Evolutionary conservation across 2,797 vertebrate genomes (phyloP), one percentile per base, ranked within the genome.

Genomic region (Semaprochilodus insignis): DNA sequence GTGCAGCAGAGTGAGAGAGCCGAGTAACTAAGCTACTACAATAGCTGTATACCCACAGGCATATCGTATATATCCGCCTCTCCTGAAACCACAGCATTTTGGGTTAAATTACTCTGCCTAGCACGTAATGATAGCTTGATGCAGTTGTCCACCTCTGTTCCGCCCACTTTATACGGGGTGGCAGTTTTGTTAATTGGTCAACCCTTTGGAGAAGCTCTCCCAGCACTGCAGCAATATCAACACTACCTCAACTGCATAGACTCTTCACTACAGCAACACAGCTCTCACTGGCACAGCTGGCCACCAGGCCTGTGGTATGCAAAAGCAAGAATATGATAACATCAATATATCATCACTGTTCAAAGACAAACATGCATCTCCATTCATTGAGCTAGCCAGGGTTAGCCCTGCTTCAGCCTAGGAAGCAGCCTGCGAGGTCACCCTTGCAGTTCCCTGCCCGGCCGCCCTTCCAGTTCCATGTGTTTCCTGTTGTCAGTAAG

Each of bases 51-150:
- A 14, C 48, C 63, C 16, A 25, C 78, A 60, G 44, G 36, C 31
- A 19, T 15, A 19, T 16, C 34, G 13, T n/a, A 6, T 25, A 23
- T 34, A 15, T 51, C 78, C 36, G 34, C 36, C 36, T 11, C 31
- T 23, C 25, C 14, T 17, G 11, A 54, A 63, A 34, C 36, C 44
- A 63, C 60, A 59, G 7, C 48, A n/a, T 25, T 71, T 52, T 34
- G n/a, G 59, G 15, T 63, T 63, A 65, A 66, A 51, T 74, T 15
- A 55, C 15, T 55, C n/a, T 13, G 19, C 65, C 31, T 27, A 55
- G 40, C 44, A 52, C 54, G 60, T 74, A 66, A 81, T 62, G 34
- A 44, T 34, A 81, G 72, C 40, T 59, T 48, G 34, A 71, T 57
- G 54, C 57, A 69, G 19, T 31, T 31, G 31, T 31, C 54, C 54